These are phyloP conservation scores for Ecdyonurus torrentis DNA, from an alignment of 2,888 invertebrate species.

Conservation along the genomic window DNA sequence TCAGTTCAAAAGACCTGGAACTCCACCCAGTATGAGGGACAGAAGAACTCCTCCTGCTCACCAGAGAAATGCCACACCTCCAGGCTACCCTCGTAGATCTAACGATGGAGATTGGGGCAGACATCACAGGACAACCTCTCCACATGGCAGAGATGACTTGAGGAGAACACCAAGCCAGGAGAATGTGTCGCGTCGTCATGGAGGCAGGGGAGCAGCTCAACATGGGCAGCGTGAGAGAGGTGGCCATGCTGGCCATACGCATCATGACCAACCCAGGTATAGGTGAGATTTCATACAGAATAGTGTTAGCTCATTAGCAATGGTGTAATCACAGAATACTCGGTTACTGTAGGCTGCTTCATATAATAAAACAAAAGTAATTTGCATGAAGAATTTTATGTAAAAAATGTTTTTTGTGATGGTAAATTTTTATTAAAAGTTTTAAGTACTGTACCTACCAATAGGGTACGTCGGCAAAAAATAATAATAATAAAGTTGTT, in stretches of 20 bases:
- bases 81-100: not conserved
- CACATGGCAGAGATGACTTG: conserved; percentile 3
- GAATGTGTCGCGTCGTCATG: not conserved
- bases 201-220: not conserved
- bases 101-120: not conserved
- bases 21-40: not conserved
- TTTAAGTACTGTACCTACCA: no score
- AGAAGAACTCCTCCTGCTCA: not conserved
- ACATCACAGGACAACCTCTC: not conserved
- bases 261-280: not conserved
- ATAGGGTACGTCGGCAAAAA: no score
- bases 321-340: no score
- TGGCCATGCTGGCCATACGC: no score
- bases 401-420: no score
- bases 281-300: not conserved
- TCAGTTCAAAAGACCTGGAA: not conserved
- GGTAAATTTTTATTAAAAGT: no score
- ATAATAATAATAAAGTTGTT: no score
- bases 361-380: no score
- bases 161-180: conserved; percentile 11
- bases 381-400: no score
- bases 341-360: no score
- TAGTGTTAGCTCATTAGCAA: not conserved
- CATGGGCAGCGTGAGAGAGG: not conserved
- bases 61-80: not conserved